phyloP scores from a whole-genome alignment of 2,113 vertebrate species.

The Carettochelys insculpta region DNA sequence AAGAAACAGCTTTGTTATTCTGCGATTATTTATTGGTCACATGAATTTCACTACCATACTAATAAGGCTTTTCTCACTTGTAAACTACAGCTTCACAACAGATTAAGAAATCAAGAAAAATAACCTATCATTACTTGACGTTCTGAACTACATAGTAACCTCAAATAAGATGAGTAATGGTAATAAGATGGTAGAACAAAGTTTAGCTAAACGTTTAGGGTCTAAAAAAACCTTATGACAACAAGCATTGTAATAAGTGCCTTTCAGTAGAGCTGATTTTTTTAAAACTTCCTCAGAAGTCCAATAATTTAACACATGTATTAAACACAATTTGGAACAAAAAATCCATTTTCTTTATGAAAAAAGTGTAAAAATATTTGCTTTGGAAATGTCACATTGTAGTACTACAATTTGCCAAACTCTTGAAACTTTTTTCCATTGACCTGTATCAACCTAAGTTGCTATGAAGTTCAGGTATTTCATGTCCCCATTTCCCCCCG shows the following conservation, averaged over 20 bases:
- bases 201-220: background rate
- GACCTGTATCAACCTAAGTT: background rate
- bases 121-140: background rate
- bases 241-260: background rate
- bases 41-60: background rate
- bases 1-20: background rate
- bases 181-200: too few relatives aligned
- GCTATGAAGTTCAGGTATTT: fast-evolving
- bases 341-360: background rate
- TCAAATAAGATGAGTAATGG: background rate
- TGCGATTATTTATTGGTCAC: background rate
- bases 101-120: background rate
- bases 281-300: background rate
- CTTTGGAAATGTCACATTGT: background rate
- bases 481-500: background rate
- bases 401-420: background rate
- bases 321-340: background rate
- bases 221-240: background rate
- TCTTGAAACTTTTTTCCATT: background rate
- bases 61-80: background rate
- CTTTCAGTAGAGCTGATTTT: background rate
- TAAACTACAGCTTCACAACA: background rate
- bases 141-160: background rate
- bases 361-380: background rate
- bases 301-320: background rate